Conservation (phyloP, 2,113 vertebrate species). For the Myotis lucifugus region DNA sequence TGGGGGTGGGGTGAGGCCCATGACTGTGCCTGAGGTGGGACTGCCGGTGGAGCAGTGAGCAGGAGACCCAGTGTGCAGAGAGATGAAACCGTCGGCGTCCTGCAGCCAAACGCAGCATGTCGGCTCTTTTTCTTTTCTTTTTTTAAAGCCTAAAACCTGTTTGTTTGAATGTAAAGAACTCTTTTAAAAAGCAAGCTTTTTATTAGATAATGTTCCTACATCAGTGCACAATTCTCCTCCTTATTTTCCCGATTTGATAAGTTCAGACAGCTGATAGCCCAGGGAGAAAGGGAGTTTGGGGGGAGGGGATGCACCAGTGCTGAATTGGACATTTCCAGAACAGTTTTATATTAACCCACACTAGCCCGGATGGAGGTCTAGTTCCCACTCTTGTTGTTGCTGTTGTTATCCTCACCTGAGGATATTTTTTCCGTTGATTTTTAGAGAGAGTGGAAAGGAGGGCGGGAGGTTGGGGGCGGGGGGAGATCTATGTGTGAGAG, state of each 20-base stretch:
- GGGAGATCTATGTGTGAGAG: too few relatives aligned
- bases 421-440: too few relatives aligned
- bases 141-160: neutral
- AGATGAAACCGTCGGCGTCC: rapidly evolving
- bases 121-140: neutral
- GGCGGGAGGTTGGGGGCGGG: too few relatives aligned
- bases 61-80: rapidly evolving
- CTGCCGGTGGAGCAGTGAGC: rapidly evolving
- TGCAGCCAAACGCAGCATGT: neutral
- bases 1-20: neutral
- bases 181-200: slow-evolving; percentile 8
- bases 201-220: neutral
- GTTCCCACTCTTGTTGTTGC: neutral
- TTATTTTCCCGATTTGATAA: neutral
- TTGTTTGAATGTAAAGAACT: neutral
- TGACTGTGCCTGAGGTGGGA: neutral
- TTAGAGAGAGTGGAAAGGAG: too few relatives aligned
- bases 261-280: neutral
- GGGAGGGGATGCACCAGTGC: neutral
- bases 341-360: neutral
- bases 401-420: too few relatives aligned
- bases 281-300: neutral
- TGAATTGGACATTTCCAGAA: neutral
- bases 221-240: neutral
- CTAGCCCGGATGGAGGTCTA: neutral